phyloP scores from a whole-genome alignment of 2,888 invertebrate genomes.

The Theretra japonica region DNA sequence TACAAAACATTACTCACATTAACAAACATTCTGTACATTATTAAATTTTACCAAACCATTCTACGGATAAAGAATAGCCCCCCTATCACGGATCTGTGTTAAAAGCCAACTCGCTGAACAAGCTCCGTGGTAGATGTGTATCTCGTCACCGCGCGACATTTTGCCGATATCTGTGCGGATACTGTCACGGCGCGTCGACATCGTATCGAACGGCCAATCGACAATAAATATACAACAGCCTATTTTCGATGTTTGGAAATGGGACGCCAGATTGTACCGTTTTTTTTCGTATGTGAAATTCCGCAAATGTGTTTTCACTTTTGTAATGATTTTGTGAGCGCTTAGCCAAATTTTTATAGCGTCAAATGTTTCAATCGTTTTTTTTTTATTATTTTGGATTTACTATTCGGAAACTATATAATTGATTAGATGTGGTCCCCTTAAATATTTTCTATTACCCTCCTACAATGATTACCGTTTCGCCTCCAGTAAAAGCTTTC shows the following conservation, averaged over 20 bases:
- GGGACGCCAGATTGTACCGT: too few species aligned
- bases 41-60: too few species aligned
- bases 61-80: background rate
- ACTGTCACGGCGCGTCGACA: constrained; percentile 3
- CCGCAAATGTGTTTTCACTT: background rate
- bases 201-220: constrained; percentile 5
- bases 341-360: too few species aligned
- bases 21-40: too few species aligned
- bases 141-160: constrained; percentile 10
- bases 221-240: background rate
- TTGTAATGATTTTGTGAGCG: background rate
- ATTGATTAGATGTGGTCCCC: too few species aligned
- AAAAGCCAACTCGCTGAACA: background rate
- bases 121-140: constrained; percentile 13
- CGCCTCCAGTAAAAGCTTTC: too few species aligned
- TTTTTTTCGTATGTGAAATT: background rate
- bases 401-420: too few species aligned
- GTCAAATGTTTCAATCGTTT: too few species aligned
- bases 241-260: constrained; percentile 1
- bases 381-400: too few species aligned
- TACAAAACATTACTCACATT: too few species aligned
- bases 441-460: too few species aligned
- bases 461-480: too few species aligned
- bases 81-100: background rate
- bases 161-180: background rate